phyloP scores from a whole-genome alignment of 1,140 invertebrate genomes.

The Eupristina koningsbergeri region DNA sequence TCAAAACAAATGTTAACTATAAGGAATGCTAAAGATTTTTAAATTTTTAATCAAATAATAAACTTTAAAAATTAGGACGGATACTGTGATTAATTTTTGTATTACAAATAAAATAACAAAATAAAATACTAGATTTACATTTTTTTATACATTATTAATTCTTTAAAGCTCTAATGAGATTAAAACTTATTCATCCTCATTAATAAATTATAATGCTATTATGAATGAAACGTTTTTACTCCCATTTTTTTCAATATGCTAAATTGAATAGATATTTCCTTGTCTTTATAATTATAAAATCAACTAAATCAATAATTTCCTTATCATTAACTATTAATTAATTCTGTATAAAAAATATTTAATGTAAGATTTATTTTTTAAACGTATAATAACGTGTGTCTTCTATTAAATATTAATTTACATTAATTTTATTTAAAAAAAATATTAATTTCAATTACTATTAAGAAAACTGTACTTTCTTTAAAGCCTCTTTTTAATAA shows the following conservation, averaged over 20 bases:
- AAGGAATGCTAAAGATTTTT: conserved; percentile 35
- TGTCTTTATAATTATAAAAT: conserved; percentile 8
- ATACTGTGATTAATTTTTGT: conserved; percentile 26
- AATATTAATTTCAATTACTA: conserved; percentile 21
- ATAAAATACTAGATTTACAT: conserved; percentile 11
- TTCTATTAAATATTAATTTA: conserved; percentile 25
- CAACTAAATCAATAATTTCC: conserved; percentile 16
- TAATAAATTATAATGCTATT: background rate
- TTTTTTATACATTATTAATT: background rate
- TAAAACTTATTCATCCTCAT: conserved; percentile 13
- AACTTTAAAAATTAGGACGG: conserved; percentile 26
- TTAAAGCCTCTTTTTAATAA: conserved; percentile 33
- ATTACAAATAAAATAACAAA: conserved; percentile 5
- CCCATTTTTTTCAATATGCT: too few species aligned
- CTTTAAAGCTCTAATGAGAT: conserved; percentile 14
- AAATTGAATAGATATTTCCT: conserved; percentile 12
- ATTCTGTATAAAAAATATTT: conserved; percentile 24
- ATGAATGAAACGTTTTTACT: conserved; percentile 26
- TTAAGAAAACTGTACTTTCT: conserved; percentile 45
- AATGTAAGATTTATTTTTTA: conserved; percentile 20
- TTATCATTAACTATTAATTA: conserved; percentile 20
- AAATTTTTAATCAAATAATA: conserved; percentile 13
- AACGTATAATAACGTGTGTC: conserved; percentile 28
- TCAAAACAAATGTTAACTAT: conserved; percentile 1
- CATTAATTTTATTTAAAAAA: conserved; percentile 26